Evolutionary conservation across 37 sponge, comb jelly and placozoan genomes (phyloP).

Genomic region (Bolinopsis microptera): DNA sequence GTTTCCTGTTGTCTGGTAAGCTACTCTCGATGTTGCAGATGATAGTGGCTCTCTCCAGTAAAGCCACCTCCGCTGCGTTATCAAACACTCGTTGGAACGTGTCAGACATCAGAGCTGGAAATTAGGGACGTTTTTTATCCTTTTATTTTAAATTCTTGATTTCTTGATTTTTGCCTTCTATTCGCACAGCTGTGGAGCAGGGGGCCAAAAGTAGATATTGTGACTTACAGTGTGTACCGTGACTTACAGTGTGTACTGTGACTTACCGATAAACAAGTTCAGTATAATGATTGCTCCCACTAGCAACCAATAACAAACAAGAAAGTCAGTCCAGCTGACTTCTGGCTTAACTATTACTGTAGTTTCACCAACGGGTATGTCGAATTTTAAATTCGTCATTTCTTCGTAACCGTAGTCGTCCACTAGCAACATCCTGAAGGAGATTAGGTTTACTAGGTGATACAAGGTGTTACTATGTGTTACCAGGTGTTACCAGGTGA

Average conservation of each 20-base stretch:
- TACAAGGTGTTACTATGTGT: too few relatives aligned
- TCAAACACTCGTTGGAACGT: conserved; percentile 24
- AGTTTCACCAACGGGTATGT: neutral
- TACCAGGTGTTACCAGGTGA: too few relatives aligned
- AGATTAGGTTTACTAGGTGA: neutral
- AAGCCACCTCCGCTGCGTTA: neutral
- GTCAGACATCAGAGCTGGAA: conserved; percentile 29
- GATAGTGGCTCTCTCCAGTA: conserved; percentile 28
- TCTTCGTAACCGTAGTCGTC: conserved; percentile 35
- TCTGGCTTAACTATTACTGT: neutral
- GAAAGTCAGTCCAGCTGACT: neutral
- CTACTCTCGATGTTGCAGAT: neutral
- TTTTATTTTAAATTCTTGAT: too few relatives aligned
- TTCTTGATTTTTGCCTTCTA: too few relatives aligned
- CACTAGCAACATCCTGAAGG: conserved; percentile 27
- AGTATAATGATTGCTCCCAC: conserved; percentile 34
- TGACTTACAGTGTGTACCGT: too few relatives aligned
- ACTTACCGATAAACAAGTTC: conserved; percentile 16
- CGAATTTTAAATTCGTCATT: neutral
- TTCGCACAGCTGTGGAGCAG: too few relatives aligned
- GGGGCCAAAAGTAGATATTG: too few relatives aligned
- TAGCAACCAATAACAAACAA: conserved; percentile 21
- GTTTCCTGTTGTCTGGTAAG: neutral
- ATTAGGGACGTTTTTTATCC: neutral
- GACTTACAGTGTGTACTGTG: too few relatives aligned